Evolutionary conservation across 1,140 invertebrate species (phyloP).

Genomic region (Parapsyche elsis): DNA sequence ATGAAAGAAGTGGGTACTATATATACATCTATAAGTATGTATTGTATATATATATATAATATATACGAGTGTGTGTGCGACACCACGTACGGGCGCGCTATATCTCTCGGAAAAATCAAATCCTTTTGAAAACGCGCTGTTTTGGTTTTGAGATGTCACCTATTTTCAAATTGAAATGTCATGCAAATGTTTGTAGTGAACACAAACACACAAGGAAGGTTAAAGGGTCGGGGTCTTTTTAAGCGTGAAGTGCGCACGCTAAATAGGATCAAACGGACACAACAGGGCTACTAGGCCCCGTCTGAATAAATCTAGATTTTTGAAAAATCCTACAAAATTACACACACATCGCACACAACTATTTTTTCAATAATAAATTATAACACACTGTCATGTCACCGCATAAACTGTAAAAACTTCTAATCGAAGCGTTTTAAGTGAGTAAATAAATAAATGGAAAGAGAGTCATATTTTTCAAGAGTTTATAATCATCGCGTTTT

Average conservation of each 20-base stretch:
- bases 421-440: too few species aligned
- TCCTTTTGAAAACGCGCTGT: conserved; percentile 53
- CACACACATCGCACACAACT: too few species aligned
- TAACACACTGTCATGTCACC: too few species aligned
- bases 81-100: conserved; percentile 27
- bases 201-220: conserved; percentile 39
- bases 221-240: conserved; percentile 26
- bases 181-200: conserved; percentile 48
- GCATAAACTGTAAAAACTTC: neutral
- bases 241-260: neutral
- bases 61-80: neutral
- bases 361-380: too few species aligned
- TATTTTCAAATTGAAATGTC: conserved; percentile 55
- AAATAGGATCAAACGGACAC: neutral
- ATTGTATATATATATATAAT: neutral
- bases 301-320: too few species aligned
- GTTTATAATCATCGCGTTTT: too few species aligned
- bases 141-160: conserved; percentile 54
- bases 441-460: too few species aligned
- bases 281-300: neutral
- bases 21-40: neutral
- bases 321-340: too few species aligned
- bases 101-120: conserved; percentile 51
- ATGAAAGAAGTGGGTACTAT: conserved; percentile 15
- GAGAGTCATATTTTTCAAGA: too few species aligned